Evolutionary conservation across 2,888 invertebrate genomes (phyloP).

Genomic region (Clepsis dumicolana): DNA sequence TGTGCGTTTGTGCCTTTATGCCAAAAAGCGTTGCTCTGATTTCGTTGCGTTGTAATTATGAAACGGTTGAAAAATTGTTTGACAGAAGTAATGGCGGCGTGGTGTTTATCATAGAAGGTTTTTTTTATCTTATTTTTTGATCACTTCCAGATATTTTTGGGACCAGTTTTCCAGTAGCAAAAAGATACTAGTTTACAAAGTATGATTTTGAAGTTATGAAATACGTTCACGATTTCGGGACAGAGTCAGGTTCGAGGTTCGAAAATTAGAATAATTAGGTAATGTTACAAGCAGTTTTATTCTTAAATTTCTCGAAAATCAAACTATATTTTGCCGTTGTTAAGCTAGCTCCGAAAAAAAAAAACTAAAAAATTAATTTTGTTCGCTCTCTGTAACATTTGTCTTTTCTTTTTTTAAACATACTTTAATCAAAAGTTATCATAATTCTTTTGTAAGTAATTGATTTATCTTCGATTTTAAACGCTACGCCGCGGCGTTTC

Average conservation of each 20-base stretch:
- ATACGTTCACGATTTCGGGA: too few species aligned
- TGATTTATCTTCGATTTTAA: background rate
- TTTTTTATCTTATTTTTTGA: background rate
- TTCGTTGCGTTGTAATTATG: constrained; percentile 19
- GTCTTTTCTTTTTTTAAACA: background rate
- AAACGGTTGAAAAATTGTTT: constrained; percentile 5
- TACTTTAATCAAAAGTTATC: background rate
- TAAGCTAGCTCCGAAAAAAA: too few species aligned
- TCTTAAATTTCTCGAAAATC: too few species aligned
- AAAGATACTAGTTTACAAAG: too few species aligned
- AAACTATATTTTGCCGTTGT: too few species aligned
- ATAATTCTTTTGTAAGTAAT: too few species aligned
- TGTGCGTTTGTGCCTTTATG: constrained; percentile 45
- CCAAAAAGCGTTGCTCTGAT: constrained; percentile 43
- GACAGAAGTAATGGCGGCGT: constrained; percentile 4
- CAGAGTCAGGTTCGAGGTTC: too few species aligned
- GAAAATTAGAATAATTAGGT: too few species aligned
- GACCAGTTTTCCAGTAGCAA: background rate
- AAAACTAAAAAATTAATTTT: too few species aligned
- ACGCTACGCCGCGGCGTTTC: background rate
- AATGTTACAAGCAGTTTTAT: too few species aligned
- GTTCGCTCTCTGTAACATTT: too few species aligned
- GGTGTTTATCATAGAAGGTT: background rate
- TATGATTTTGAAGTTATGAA: too few species aligned
- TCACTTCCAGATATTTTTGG: background rate